Conservation (phyloP, 2,797 vertebrate genomes). For the Hydrocynus forskahlii region DNA sequence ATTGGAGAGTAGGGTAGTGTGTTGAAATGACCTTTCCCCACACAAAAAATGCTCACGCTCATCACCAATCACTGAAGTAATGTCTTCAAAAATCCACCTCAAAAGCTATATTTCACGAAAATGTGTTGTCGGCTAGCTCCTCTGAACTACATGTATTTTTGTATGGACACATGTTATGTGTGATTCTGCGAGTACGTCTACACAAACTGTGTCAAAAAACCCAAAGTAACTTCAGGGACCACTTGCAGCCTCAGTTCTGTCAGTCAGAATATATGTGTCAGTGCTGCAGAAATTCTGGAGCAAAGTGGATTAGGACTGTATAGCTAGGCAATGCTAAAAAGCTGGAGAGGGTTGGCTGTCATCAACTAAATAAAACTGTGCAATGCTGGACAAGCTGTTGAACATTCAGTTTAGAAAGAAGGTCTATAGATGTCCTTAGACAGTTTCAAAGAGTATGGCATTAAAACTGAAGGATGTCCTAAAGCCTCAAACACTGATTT, state of each 20-base stretch:
- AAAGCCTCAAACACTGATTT: background rate
- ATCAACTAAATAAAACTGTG: conserved; percentile 23
- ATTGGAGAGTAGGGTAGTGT: no score
- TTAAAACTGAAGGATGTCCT: background rate
- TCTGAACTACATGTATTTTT: background rate
- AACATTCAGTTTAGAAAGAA: conserved; percentile 50
- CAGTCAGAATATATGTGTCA: conserved; percentile 52
- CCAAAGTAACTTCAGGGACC: conserved; percentile 20
- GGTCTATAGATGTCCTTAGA: conserved; percentile 11
- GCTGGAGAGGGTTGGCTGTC: conserved; percentile 47
- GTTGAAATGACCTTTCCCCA: no score
- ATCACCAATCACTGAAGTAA: background rate
- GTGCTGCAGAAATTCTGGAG: conserved; percentile 46
- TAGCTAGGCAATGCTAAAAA: conserved; percentile 62
- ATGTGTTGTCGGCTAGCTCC: background rate
- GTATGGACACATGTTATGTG: no score
- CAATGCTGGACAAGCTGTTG: conserved; percentile 36
- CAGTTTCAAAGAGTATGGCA: background rate
- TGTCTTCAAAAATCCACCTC: background rate
- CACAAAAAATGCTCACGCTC: background rate
- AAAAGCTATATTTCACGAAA: background rate
- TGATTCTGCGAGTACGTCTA: background rate
- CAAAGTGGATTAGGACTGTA: conserved; percentile 71
- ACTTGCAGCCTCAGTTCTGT: conserved; percentile 30
- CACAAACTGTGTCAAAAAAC: background rate